These are phyloP conservation scores for Archips xylosteana DNA, from an alignment of 2,888 invertebrate genomes.

Conservation along the genomic window DNA sequence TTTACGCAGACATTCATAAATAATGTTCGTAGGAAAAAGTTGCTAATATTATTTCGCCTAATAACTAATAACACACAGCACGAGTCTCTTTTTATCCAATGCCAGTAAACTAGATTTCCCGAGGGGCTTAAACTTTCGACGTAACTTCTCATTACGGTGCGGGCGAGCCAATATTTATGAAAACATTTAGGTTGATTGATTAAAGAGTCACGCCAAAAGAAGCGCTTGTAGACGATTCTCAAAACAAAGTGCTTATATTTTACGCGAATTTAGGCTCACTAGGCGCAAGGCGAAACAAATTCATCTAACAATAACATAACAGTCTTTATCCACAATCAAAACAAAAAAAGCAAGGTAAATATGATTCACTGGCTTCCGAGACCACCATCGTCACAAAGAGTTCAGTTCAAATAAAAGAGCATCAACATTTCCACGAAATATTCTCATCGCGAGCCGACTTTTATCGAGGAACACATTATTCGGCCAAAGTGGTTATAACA, in stretches of 20 bases:
- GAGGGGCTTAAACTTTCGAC: slow-evolving; percentile 30
- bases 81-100: slow-evolving; percentile 19
- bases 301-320: not conserved
- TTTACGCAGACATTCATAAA: not conserved
- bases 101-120: slow-evolving; percentile 37
- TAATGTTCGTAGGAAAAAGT: not conserved
- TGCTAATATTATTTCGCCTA: slow-evolving; percentile 12
- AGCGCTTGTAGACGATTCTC: slow-evolving; percentile 12
- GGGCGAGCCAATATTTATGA: slow-evolving; percentile 40
- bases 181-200: slow-evolving; percentile 39
- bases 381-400: slow-evolving; percentile 19
- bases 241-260: slow-evolving; percentile 21
- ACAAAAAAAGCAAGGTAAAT: slow-evolving; percentile 5
- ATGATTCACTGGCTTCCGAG: slow-evolving; percentile 6
- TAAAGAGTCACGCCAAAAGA: slow-evolving; percentile 26
- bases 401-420: not conserved
- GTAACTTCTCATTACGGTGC: slow-evolving; percentile 23
- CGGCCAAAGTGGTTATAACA: slow-evolving; percentile 19
- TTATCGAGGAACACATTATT: slow-evolving; percentile 13
- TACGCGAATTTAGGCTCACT: slow-evolving; percentile 14
- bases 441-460: not conserved
- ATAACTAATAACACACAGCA: slow-evolving; percentile 6
- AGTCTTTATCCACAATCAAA: not conserved
- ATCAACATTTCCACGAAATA: slow-evolving; percentile 5
- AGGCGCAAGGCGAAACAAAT: not conserved